Percentiles rank a stretch among this genome's conserved stretches.
Evolutionary conservation across 1,140 invertebrate species (phyloP).

Genomic region (Cataglyphis hispanica): DNA sequence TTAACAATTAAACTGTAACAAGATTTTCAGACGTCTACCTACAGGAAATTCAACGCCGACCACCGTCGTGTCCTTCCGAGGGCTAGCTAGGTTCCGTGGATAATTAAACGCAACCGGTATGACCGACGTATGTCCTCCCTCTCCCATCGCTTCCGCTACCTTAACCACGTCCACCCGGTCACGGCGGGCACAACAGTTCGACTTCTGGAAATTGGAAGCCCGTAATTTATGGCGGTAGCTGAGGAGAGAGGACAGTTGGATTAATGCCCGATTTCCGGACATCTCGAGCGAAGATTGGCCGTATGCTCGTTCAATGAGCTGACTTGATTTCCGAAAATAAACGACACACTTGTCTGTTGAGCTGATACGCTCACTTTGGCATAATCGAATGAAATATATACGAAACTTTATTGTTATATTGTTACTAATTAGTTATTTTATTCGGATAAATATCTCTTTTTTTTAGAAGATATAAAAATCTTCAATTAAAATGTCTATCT

Average conservation of each 20-base stretch:
- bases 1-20: conserved; percentile 81
- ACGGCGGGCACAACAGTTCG: conserved; percentile 44
- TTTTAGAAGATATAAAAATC: no score
- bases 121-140: conserved; percentile 67
- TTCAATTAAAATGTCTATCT: no score
- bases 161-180: conserved; percentile 26
- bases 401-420: neutral
- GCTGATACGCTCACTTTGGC: neutral
- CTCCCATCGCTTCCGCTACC: conserved; percentile 48
- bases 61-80: conserved; percentile 58
- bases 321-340: conserved; percentile 38
- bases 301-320: neutral
- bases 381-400: neutral
- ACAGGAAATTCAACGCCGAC: conserved; percentile 72
- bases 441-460: neutral
- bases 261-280: conserved; percentile 74
- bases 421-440: neutral
- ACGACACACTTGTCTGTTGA: neutral
- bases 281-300: neutral
- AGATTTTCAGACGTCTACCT: conserved; percentile 76
- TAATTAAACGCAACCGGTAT: conserved; percentile 79
- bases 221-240: conserved; percentile 77
- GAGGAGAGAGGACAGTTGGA: conserved; percentile 69
- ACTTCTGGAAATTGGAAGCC: conserved; percentile 81
- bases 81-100: conserved; percentile 66